Evolutionary conservation across 2,888 invertebrate species (phyloP), one percentile per base, ranked within the genome.

Genomic region (Lasioglossum morio): DNA sequence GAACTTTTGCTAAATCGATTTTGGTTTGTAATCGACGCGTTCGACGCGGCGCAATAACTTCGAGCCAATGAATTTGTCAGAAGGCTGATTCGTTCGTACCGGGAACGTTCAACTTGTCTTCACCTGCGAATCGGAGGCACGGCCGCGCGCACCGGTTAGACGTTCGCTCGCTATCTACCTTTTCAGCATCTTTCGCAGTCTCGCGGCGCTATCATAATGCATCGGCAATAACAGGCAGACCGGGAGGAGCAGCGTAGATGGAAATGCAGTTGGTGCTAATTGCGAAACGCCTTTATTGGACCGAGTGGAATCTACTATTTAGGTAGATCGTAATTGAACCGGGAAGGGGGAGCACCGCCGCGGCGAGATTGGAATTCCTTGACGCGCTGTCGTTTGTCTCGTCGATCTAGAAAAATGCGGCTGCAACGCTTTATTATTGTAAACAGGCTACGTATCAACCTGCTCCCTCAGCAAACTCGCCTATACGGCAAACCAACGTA

Each of bases 271-370:
- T 40, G 76, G 79, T 82, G 82, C 81, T 89, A 89, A 89, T 89
- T 87, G 86, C 86, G 73, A 79, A 83, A 85, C 84, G 79, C 84
- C 79, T 81, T 86, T 84, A 88, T 84, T 84, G 84, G 72, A 63
- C 86, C 73, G 72, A 72, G 72, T 63, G 81, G 82, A 84, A 87
- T 90, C 79, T 80, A 79, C 83, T 86, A 86, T 88, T 89, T 81
- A 84, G 87, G 81, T 79, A 77, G 84, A 88, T 84, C 86, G 82
- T 87, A 82, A 90, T 90, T 89, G 85, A 84, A 60, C 81, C 70
- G 69, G 8, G 40, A 70, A 70, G 69, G 27, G 46, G 60, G 60
- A 73, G 34, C 34, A 66, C 27, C 60, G 60, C 66, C 40, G 43
- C 34, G 16, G 57, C 46, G 60, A 23, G 85, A 85, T 85, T 85